phyloP scores from a whole-genome alignment of 2,797 vertebrate genomes.

The Avahi laniger region DNA sequence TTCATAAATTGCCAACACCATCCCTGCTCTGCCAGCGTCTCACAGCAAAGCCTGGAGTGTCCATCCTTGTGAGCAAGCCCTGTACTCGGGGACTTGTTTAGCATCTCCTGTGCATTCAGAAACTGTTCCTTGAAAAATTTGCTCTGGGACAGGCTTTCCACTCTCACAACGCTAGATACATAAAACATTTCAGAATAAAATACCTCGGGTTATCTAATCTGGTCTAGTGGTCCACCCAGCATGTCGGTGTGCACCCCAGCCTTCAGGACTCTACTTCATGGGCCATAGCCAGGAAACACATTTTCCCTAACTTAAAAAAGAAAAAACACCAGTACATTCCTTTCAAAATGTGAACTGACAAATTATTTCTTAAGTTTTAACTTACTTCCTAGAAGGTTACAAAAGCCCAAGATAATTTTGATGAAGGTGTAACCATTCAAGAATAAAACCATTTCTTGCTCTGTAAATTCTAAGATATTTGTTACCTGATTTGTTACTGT shows the following conservation, averaged over 20 bases:
- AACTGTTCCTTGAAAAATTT: constrained; percentile 44
- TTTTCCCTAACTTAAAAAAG: constrained; percentile 74
- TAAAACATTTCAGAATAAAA: constrained; percentile 19
- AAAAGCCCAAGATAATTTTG: background rate
- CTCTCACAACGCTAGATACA: constrained; percentile 69
- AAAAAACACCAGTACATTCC: constrained; percentile 69
- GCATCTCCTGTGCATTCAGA: rapidly evolving
- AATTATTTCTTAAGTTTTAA: background rate
- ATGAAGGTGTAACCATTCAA: background rate
- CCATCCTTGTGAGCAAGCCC: constrained; percentile 60
- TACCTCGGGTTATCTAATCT: constrained; percentile 56
- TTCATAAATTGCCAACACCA: constrained; percentile 50
- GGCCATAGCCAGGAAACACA: constrained; percentile 83
- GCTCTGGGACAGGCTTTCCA: constrained; percentile 64
- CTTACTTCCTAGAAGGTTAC: background rate
- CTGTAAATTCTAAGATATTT: background rate
- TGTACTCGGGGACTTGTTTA: background rate
- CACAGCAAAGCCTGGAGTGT: constrained; percentile 74
- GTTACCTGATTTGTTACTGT: constrained; percentile 37
- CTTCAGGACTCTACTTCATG: constrained; percentile 83
- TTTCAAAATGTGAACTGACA: background rate
- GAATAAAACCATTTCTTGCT: background rate
- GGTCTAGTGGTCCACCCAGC: constrained; percentile 64
- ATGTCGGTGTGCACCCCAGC: constrained; percentile 68
- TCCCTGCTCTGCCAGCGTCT: constrained; percentile 46